phyloP scores from a whole-genome alignment of 2,888 invertebrate species.

The Odiellus spinosus region DNA sequence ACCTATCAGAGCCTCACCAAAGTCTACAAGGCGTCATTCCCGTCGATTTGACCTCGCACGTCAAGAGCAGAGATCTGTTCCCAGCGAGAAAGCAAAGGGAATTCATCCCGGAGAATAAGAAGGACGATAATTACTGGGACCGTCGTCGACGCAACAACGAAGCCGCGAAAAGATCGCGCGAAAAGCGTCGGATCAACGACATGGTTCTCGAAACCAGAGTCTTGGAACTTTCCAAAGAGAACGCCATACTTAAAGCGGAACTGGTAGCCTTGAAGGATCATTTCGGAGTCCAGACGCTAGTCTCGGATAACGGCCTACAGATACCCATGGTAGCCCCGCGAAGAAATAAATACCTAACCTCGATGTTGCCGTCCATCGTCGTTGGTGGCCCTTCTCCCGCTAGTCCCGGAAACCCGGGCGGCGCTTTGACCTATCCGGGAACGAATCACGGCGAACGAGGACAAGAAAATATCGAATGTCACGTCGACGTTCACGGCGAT shows the following conservation, averaged over 20 bases:
- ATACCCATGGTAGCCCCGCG: slow-evolving; percentile 50
- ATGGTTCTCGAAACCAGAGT: slow-evolving; percentile 90
- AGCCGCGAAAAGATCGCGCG: slow-evolving; percentile 89
- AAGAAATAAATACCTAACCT: slow-evolving; percentile 16
- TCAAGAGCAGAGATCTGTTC: slow-evolving; percentile 13
- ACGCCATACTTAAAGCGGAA: slow-evolving; percentile 82
- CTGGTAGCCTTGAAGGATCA: slow-evolving; percentile 82
- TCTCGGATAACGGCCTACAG: slow-evolving; percentile 52
- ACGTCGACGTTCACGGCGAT: slow-evolving; percentile 1
- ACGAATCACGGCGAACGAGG: background rate
- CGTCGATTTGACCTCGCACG: slow-evolving; percentile 9
- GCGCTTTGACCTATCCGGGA: background rate
- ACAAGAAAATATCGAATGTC: background rate
- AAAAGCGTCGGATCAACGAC: slow-evolving; percentile 88
- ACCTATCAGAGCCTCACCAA: too few relatives aligned
- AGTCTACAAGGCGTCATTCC: slow-evolving; percentile 1
- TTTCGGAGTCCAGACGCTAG: slow-evolving; percentile 68
- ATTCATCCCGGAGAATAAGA: slow-evolving; percentile 90
- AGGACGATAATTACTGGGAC: slow-evolving; percentile 96
- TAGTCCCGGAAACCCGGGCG: slow-evolving; percentile 2
- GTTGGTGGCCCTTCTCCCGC: slow-evolving; percentile 5
- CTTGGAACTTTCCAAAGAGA: slow-evolving; percentile 84
- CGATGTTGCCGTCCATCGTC: slow-evolving; percentile 9
- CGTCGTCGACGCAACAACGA: slow-evolving; percentile 88
- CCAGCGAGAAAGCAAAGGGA: slow-evolving; percentile 67